A percentile compares a stretch with the other conserved stretches of the same genome.
Conservation (phyloP, 2,113 vertebrate species). For the Tichodroma muraria region DNA sequence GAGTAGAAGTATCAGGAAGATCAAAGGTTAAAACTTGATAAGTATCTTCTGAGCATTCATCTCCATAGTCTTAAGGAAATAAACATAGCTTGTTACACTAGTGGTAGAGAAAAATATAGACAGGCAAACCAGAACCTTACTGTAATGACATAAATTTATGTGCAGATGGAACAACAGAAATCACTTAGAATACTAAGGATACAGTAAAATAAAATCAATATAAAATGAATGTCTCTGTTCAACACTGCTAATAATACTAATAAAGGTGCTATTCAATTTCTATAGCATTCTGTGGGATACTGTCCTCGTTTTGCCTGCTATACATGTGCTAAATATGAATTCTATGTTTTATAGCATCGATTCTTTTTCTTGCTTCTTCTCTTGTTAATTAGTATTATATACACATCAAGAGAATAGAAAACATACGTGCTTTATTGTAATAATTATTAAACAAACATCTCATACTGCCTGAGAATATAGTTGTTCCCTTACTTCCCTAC, state of each 20-base stretch:
- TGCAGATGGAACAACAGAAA: background rate
- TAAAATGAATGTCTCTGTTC: background rate
- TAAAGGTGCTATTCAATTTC: background rate
- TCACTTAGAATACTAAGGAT: background rate
- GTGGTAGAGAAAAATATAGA: background rate
- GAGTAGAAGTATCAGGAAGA: background rate
- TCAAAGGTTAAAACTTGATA: background rate
- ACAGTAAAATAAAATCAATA: background rate
- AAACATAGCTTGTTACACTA: background rate
- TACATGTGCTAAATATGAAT: background rate
- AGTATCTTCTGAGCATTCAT: background rate
- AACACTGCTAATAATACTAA: background rate
- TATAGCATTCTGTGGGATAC: background rate
- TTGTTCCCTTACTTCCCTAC: background rate
- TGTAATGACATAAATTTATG: background rate
- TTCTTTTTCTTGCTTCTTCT: background rate
- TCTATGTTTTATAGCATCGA: background rate
- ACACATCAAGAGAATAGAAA: background rate
- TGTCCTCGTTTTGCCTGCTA: background rate
- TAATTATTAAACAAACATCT: background rate
- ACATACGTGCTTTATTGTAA: background rate
- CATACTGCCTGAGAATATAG: background rate
- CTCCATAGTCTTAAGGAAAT: background rate
- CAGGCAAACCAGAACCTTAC: background rate
- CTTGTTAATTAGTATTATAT: background rate